phyloP scores from a whole-genome alignment of 2,113 vertebrate species.

The Ovis canadensis region DNA sequence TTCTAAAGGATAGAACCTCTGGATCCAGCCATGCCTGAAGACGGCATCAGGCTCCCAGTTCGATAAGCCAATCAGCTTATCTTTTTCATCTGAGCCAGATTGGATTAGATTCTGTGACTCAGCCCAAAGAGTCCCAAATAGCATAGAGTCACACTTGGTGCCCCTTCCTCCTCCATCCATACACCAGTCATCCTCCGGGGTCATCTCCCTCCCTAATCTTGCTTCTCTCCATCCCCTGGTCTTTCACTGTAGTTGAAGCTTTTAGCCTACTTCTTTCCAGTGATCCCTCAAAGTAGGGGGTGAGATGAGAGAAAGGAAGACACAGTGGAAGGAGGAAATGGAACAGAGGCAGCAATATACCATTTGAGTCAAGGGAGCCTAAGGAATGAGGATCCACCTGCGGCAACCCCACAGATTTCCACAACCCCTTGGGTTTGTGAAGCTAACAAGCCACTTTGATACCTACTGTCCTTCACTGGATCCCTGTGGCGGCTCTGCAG shows the following conservation, averaged over 20 bases:
- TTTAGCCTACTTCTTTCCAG: not conserved
- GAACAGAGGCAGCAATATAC: not conserved
- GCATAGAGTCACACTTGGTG: not conserved
- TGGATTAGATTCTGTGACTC: not conserved
- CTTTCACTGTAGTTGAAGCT: not conserved
- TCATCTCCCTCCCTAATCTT: not conserved
- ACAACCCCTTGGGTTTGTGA: not conserved
- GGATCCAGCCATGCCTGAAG: not conserved
- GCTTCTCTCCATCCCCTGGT: not conserved
- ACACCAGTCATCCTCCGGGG: not conserved
- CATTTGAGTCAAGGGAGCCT: not conserved
- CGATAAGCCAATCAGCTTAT: not conserved
- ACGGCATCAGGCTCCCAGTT: not conserved
- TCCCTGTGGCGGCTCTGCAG: not conserved
- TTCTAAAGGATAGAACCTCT: not conserved
- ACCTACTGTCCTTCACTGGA: fast-evolving
- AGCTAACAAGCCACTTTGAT: not conserved
- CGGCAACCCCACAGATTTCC: not conserved
- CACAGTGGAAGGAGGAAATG: not conserved
- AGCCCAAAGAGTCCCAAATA: not conserved
- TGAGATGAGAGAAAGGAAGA: not conserved
- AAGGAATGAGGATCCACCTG: not conserved
- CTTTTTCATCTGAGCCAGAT: not conserved
- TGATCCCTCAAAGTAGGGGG: not conserved
- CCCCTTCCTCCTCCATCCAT: not conserved